A percentile compares a stretch with the other conserved stretches of the same genome.
Conservation (phyloP, 2,888 invertebrate genomes). For the Hirtodrosophila cameraria region DNA sequence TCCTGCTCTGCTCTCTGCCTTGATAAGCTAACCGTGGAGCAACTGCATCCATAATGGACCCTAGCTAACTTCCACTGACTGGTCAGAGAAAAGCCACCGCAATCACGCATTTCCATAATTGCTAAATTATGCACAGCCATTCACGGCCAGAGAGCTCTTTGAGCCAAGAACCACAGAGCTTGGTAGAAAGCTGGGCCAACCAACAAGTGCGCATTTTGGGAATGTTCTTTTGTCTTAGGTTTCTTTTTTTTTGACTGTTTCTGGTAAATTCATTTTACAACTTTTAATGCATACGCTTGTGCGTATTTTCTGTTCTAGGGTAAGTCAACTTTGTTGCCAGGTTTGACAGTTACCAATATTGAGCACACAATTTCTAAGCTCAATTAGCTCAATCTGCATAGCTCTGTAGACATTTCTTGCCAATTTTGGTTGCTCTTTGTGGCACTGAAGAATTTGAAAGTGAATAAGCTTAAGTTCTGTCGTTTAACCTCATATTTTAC, state of each 20-base stretch:
- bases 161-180: constrained; percentile 20
- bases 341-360: neutral
- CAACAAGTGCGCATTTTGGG: constrained; percentile 67
- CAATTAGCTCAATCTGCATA: no score
- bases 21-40: constrained; percentile 53
- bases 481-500: no score
- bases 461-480: no score
- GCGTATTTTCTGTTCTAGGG: constrained; percentile 8
- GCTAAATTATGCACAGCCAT: constrained; percentile 73
- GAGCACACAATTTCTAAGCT: neutral
- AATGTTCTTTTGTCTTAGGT: constrained; percentile 57
- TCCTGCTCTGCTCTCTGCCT: neutral
- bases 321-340: neutral
- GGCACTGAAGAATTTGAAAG: no score
- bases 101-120: constrained; percentile 74
- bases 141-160: constrained; percentile 21
- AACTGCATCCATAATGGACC: constrained; percentile 66
- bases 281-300: constrained; percentile 29
- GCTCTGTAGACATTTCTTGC: no score
- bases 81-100: constrained; percentile 13
- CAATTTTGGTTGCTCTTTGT: no score
- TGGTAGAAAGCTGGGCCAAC: constrained; percentile 31
- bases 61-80: constrained; percentile 36
- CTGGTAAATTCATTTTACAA: constrained; percentile 76
- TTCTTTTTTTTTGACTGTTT: constrained; percentile 45